Conservation (phyloP, 2,888 invertebrate genomes). For the Clusia tigrina region DNA sequence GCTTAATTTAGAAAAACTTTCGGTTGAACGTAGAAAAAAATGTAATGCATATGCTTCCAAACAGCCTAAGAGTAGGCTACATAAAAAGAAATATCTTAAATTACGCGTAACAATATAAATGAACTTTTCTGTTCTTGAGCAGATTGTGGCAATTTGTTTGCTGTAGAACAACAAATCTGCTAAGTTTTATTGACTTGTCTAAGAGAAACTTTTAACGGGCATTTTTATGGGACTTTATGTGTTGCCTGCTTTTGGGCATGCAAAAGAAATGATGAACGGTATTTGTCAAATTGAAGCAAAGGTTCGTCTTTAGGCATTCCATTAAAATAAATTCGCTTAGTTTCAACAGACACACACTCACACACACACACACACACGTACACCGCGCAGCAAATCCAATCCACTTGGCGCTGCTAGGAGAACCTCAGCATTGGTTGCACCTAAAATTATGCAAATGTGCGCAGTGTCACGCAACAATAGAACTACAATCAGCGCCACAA, state of each 20-base stretch:
- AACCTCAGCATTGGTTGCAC: no score
- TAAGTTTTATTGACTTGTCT: not conserved
- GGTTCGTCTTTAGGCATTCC: no score
- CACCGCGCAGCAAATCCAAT: no score
- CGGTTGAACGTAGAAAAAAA: conserved; percentile 27
- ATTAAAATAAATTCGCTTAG: no score
- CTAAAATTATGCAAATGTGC: no score
- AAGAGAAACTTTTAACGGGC: conserved; percentile 1
- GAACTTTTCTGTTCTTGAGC: not conserved
- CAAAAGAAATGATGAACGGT: not conserved
- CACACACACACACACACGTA: no score
- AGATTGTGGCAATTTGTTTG: not conserved
- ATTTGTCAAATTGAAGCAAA: not conserved
- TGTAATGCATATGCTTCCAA: no score
- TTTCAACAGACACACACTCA: no score
- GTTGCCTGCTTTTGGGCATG: not conserved
- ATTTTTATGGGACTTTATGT: not conserved
- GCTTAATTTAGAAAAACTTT: conserved; percentile 52
- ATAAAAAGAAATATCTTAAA: not conserved
- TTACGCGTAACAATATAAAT: not conserved
- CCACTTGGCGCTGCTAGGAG: no score
- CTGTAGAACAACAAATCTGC: not conserved
- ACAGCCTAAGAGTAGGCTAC: not conserved
- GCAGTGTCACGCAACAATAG: no score
- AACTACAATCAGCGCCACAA: no score